phyloP scores from a whole-genome alignment of 2,113 vertebrate genomes.

The Solea solea region DNA sequence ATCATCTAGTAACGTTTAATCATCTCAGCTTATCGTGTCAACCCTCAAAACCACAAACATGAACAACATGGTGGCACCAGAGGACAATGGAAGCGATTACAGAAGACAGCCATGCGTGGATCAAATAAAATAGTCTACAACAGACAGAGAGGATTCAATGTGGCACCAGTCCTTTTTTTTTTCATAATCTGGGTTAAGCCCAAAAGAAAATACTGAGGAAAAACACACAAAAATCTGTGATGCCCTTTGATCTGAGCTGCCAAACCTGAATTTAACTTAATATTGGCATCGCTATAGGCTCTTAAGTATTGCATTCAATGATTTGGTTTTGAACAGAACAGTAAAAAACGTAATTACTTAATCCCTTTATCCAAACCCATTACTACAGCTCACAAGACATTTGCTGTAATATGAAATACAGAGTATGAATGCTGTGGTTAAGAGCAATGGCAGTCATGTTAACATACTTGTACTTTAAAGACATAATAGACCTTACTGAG shows the following conservation, averaged over 20 bases:
- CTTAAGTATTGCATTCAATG: not conserved
- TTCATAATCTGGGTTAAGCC: not conserved
- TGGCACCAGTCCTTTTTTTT: not conserved
- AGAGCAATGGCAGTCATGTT: slow-evolving; percentile 9
- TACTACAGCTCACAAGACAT: slow-evolving; percentile 11
- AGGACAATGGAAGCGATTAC: not conserved
- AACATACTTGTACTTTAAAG: slow-evolving; percentile 28
- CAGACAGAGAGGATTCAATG: not conserved
- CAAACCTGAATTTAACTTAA: slow-evolving; percentile 1
- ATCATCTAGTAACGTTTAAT: not conserved
- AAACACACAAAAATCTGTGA: not conserved
- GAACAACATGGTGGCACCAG: not conserved
- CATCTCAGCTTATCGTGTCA: not conserved
- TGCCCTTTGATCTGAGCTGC: slow-evolving; percentile 3
- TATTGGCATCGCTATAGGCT: not conserved
- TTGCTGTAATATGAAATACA: slow-evolving; percentile 17
- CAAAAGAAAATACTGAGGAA: not conserved
- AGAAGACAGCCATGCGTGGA: not conserved
- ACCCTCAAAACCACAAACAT: not conserved
- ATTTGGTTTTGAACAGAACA: slow-evolving; percentile 5
- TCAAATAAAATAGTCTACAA: not conserved
- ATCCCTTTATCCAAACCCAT: slow-evolving; percentile 22
- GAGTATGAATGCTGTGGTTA: not conserved
- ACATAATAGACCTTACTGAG: slow-evolving; percentile 12
- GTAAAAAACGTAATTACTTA: slow-evolving; percentile 4